Evolutionary conservation across 1,140 invertebrate species (phyloP).

Genomic region (Papilio glaucus): DNA sequence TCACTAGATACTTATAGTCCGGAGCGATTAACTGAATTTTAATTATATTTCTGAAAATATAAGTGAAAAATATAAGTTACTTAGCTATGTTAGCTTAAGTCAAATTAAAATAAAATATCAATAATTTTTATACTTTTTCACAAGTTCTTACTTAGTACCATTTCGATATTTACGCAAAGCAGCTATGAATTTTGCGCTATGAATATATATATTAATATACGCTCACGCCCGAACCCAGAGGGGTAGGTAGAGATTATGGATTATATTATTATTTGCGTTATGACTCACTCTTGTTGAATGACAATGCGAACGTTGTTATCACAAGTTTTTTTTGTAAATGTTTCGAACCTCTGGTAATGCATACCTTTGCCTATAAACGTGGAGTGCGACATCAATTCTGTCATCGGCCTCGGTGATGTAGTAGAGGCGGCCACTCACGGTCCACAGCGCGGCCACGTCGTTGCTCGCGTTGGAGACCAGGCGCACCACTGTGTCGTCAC

Average conservation of each 20-base stretch:
- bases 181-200: too few species aligned
- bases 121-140: too few species aligned
- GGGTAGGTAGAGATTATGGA: too few species aligned
- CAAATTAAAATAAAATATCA: background rate
- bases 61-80: background rate
- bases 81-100: background rate
- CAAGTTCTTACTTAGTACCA: too few species aligned
- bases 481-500: slow-evolving; percentile 55
- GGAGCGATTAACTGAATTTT: slow-evolving; percentile 74
- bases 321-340: too few species aligned
- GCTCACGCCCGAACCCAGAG: too few species aligned
- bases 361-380: slow-evolving; percentile 71
- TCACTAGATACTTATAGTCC: slow-evolving; percentile 57
- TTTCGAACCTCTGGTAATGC: background rate
- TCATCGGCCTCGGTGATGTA: slow-evolving; percentile 63
- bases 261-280: too few species aligned
- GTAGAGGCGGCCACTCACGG: slow-evolving; percentile 62
- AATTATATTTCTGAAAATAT: slow-evolving; percentile 62
- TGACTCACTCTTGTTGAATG: too few species aligned
- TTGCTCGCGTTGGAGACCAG: slow-evolving; percentile 61
- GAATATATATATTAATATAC: too few species aligned
- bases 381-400: slow-evolving; percentile 57
- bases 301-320: too few species aligned
- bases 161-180: too few species aligned
- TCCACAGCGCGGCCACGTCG: slow-evolving; percentile 66